Evolutionary conservation across 2,888 invertebrate species (phyloP).

Genomic region (Protophormia terraenovae): DNA sequence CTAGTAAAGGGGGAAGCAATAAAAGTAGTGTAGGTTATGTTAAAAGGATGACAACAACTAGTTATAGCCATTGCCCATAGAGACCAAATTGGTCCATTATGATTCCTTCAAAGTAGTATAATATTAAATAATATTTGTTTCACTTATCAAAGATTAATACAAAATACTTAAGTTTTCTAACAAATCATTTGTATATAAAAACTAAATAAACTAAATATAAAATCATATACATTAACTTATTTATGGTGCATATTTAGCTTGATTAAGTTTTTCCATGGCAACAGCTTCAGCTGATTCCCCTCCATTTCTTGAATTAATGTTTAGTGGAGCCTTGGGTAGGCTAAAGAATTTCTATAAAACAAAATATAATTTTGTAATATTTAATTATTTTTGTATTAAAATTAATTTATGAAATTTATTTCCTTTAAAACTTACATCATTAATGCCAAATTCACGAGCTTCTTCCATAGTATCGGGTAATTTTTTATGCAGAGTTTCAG

Average conservation of each 20-base stretch:
- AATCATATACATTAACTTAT: too few relatives aligned
- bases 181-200: too few relatives aligned
- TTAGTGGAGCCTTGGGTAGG: conserved; percentile 76
- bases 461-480: conserved; percentile 86
- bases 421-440: conserved; percentile 75
- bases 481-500: conserved; percentile 85
- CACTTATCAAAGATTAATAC: too few relatives aligned
- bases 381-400: not conserved
- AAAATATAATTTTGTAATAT: too few relatives aligned
- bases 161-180: too few relatives aligned
- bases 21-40: too few relatives aligned
- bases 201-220: not conserved
- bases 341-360: conserved; percentile 79
- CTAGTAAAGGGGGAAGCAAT: too few relatives aligned
- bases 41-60: too few relatives aligned
- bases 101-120: too few relatives aligned
- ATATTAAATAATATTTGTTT: too few relatives aligned
- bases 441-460: conserved; percentile 83
- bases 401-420: not conserved
- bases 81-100: too few relatives aligned
- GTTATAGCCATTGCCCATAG: too few relatives aligned
- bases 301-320: not conserved
- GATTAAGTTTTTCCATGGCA: conserved; percentile 72
- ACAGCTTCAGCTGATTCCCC: not conserved
- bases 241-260: conserved; percentile 71